Base-by-base conservation (phyloP, 2,113 vertebrate genomes). In the Melanerpes formicivorus region DNA sequence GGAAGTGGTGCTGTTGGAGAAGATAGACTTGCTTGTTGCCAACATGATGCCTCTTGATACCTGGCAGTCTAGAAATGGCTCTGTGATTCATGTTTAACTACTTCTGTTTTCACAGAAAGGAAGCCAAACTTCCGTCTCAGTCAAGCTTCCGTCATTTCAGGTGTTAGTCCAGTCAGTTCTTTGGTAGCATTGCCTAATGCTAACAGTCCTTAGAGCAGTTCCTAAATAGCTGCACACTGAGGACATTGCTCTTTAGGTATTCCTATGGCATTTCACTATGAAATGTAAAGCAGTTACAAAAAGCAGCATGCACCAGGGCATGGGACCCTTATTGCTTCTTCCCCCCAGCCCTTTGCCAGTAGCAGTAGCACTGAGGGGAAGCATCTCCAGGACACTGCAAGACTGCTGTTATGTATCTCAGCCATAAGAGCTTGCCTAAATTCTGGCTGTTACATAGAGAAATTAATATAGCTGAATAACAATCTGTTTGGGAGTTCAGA, bases 351-450 rank as follows among this genome's bases (percentile, higher is more conserved):
- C 55, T 65, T 60, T 59, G 16, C 62, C 62, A 62, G 14, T 13
- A 18, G 40, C 32, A 64, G 78, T 44, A 48, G 50, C 32, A 46
- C 42, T 64, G 48, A 63, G 52, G 42, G 67, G 54, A 71, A 81
- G 14, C 30, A 32, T 14, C 30, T 42, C 30, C n/a, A 56, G 27
- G 8, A 5, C 3, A 4, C 58, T 50, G 44, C 59, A 64, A 79
- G 18, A 46, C 50, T 3, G 0, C 29, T 86, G 7, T 1, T 2
- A 2, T 13, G 10, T 11, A 42, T 6, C 11, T 34, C 18, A 54
- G 58, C n/a, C 27, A 18, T 32, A 46, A 0, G 0, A 81, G 21
- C 48, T 69, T 60, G 32, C 54, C 14, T 58, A 40, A 76, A 30
- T 89, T 76, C n/a, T 73, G 1, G 0, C 40, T 65, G 10, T 69